Evolutionary conservation across 2,888 invertebrate genomes (phyloP).

Genomic region (Euzophera pinguis): DNA sequence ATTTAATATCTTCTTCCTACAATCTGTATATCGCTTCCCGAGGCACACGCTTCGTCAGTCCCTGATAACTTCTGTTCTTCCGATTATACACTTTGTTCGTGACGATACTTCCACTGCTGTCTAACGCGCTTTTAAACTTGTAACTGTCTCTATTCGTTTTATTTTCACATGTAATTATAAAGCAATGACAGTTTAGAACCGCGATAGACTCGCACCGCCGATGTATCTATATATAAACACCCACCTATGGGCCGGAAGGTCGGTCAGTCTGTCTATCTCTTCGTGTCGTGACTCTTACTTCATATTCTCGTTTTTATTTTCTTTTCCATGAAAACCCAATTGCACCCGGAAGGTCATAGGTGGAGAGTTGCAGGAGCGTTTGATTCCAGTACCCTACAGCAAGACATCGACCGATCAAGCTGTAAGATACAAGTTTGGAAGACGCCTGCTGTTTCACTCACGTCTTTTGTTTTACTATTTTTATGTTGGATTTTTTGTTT

Average conservation of each 20-base stretch:
- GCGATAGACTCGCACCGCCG: slow-evolving; percentile 38
- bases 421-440: slow-evolving; percentile 87
- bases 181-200: slow-evolving; percentile 25
- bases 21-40: slow-evolving; percentile 65
- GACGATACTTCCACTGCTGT: slow-evolving; percentile 51
- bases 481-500: slow-evolving; percentile 57
- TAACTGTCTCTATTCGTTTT: background rate
- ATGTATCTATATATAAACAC: slow-evolving; percentile 28
- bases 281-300: slow-evolving; percentile 66
- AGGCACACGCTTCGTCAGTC: slow-evolving; percentile 70
- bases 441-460: slow-evolving; percentile 62
- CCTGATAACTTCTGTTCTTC: slow-evolving; percentile 54
- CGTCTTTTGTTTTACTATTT: slow-evolving; percentile 50
- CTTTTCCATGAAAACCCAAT: slow-evolving; percentile 89
- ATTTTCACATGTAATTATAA: background rate
- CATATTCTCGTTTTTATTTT: slow-evolving; percentile 79
- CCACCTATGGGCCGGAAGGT: slow-evolving; percentile 22
- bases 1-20: slow-evolving; percentile 54
- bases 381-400: slow-evolving; percentile 99
- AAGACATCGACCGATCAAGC: slow-evolving; percentile 99
- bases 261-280: slow-evolving; percentile 35
- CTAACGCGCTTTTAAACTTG: slow-evolving; percentile 46
- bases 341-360: slow-evolving; percentile 99
- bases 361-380: slow-evolving; percentile 99
- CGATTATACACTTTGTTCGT: slow-evolving; percentile 42